A percentile compares a stretch with the other conserved stretches of the same genome.
Evolutionary conservation across 2,888 invertebrate genomes (phyloP).

Genomic region (Oscheius sp.): DNA sequence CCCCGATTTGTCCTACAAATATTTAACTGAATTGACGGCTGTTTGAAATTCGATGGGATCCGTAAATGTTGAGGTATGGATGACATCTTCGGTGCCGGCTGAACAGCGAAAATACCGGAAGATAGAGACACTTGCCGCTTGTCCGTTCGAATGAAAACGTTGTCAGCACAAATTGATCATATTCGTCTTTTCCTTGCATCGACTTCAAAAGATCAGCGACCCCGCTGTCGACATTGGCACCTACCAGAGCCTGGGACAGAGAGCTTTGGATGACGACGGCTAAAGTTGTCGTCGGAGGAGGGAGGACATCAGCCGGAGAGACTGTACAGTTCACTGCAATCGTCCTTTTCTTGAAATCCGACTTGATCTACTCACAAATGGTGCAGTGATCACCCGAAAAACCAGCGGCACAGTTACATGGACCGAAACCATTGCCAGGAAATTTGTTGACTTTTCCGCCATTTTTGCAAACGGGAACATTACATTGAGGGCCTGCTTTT

Average conservation of each 20-base stretch:
- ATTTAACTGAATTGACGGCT: slow-evolving; percentile 6
- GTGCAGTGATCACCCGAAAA: slow-evolving; percentile 24
- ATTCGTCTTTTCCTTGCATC: slow-evolving; percentile 38
- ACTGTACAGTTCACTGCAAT: slow-evolving; percentile 2
- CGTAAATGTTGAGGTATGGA: background rate
- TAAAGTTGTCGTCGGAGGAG: slow-evolving; percentile 43
- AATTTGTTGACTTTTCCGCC: slow-evolving; percentile 8
- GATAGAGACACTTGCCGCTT: background rate
- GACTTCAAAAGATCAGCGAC: slow-evolving; percentile 36
- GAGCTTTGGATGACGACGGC: slow-evolving; percentile 50
- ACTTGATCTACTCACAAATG: slow-evolving; percentile 1
- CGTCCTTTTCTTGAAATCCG: background rate
- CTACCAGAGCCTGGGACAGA: slow-evolving; percentile 37
- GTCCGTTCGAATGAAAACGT: slow-evolving; percentile 32
- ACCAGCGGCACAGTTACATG: slow-evolving; percentile 17
- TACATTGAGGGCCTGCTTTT: background rate
- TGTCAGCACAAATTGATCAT: slow-evolving; percentile 47
- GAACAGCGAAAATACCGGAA: background rate
- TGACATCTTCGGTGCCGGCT: slow-evolving; percentile 1
- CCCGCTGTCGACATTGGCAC: slow-evolving; percentile 33
- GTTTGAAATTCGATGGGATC: background rate
- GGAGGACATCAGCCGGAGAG: background rate
- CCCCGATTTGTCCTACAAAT: background rate
- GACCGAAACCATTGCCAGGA: slow-evolving; percentile 23
- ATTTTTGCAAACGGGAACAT: slow-evolving; percentile 2